Base-by-base conservation (phyloP, 2,888 invertebrate species). In the Plemyria rubiginata region DNA sequence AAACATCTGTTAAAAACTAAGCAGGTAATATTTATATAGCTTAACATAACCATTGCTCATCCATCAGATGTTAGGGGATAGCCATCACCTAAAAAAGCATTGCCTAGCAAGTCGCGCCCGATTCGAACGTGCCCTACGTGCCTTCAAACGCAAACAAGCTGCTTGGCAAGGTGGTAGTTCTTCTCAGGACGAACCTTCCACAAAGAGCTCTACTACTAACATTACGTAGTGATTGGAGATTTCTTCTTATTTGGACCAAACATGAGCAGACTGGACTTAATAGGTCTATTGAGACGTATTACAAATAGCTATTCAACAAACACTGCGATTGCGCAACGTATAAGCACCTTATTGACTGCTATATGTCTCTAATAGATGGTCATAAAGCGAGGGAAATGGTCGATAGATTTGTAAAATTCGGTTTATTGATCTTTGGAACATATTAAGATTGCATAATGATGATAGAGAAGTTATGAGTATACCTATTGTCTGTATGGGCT, bases 231-330 rank as follows among this genome's bases (percentile, higher is more conserved):
- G 9, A 12, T 49, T 45, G 53, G 60, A 60, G 54, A 32, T n/a
- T 8, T 7, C 36, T 13, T 11, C 2, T 13, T 45, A 28, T 22
- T 57, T 55, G 29, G 40, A 56, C 62, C 65, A 64, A 0, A 62
- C 55, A 38, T 36, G n/a, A 53, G 32, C 22, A 43, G 43, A 54
- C 60, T 13, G 46, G 55, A 72, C 70, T 74, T 77, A 77, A 77
- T 76, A 76, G 76, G 74, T 68, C 77, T 71, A 78, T 76, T 69
- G 75, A 74, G 65, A 66, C 50, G 68, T 65, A 70, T 72, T 77
- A 74, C 74, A 79, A 78, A 74, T 72, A 71, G 66, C 71, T 66
- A 74, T 74, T 74, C 75, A 74, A 76, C 74, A 71, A 68, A 62
- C 55, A 58, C 60, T 66, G 41, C 65, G 65, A 74, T 80, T 80